Conservation (phyloP, 2,113 vertebrate species). For the Caloenas nicobarica region DNA sequence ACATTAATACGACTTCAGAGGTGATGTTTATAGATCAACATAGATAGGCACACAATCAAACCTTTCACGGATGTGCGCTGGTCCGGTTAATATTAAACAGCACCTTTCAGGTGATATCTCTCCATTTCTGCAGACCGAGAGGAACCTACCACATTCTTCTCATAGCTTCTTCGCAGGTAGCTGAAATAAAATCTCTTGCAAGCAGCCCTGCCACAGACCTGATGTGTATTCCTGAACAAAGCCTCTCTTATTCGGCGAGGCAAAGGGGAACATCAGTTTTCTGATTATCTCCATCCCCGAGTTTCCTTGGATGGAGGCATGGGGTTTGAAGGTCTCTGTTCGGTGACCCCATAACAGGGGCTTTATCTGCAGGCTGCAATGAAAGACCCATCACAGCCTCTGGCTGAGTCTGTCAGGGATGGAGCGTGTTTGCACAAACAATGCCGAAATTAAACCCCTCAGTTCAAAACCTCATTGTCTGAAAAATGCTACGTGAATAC, state of each 20-base stretch:
- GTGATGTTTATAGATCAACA: background rate
- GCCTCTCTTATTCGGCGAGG: background rate
- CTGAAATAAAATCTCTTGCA: slow-evolving; percentile 2
- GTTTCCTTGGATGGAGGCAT: rapidly evolving
- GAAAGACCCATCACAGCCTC: background rate
- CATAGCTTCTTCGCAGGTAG: slow-evolving; percentile 14
- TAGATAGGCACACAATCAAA: background rate
- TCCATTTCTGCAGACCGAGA: background rate
- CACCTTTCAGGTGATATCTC: background rate
- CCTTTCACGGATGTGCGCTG: background rate
- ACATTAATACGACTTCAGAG: background rate
- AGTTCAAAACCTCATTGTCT: background rate
- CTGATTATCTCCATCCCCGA: background rate
- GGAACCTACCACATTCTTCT: slow-evolving; percentile 45
- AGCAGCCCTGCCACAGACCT: background rate
- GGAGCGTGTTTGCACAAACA: background rate
- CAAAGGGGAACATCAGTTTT: background rate
- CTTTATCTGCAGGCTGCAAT: background rate
- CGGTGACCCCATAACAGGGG: background rate
- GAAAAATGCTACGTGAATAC: background rate
- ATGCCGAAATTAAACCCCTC: background rate
- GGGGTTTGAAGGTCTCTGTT: background rate
- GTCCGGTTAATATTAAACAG: slow-evolving; percentile 37
- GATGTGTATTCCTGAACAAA: slow-evolving; percentile 31
- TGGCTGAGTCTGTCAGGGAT: background rate